phyloP scores from a whole-genome alignment of 2,888 invertebrate genomes.

The Anaspis maculata region DNA sequence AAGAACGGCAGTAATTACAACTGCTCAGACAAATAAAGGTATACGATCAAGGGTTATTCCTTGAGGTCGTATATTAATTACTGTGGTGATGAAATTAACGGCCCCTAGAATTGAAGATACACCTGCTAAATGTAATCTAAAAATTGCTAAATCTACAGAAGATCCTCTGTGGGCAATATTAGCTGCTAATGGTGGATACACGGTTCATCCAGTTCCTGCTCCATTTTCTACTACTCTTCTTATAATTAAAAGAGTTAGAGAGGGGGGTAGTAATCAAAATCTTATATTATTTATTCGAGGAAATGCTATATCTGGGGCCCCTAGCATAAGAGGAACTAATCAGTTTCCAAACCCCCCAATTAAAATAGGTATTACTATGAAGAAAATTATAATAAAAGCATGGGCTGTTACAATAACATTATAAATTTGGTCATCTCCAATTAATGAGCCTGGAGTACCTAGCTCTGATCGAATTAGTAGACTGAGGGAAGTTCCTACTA shows the following conservation, averaged over 20 bases:
- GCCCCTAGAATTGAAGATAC: constrained; percentile 66
- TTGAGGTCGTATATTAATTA: constrained; percentile 60
- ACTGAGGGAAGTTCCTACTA: constrained; percentile 62
- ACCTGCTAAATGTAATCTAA: constrained; percentile 67
- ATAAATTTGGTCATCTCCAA: constrained; percentile 69
- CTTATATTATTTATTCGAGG: constrained; percentile 81
- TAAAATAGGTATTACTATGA: constrained; percentile 57
- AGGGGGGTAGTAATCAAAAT: constrained; percentile 69
- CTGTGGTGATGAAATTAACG: constrained; percentile 72
- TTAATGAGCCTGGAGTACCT: constrained; percentile 55
- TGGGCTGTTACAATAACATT: constrained; percentile 72
- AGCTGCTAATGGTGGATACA: constrained; percentile 62
- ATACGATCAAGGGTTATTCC: constrained; percentile 56
- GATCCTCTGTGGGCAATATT: constrained; percentile 56
- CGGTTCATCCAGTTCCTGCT: constrained; percentile 70
- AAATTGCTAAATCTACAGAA: constrained; percentile 69
- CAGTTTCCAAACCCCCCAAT: constrained; percentile 81
- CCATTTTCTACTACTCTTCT: constrained; percentile 61
- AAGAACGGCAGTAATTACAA: constrained; percentile 57
- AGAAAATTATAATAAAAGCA: constrained; percentile 76
- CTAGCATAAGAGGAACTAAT: constrained; percentile 67
- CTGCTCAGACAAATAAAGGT: constrained; percentile 67
- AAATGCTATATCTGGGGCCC: constrained; percentile 72
- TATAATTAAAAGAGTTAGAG: constrained; percentile 48
- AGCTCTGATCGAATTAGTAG: constrained; percentile 66